Evolutionary conservation across 2,888 invertebrate species (phyloP).

Genomic region (Brachyptera risi): DNA sequence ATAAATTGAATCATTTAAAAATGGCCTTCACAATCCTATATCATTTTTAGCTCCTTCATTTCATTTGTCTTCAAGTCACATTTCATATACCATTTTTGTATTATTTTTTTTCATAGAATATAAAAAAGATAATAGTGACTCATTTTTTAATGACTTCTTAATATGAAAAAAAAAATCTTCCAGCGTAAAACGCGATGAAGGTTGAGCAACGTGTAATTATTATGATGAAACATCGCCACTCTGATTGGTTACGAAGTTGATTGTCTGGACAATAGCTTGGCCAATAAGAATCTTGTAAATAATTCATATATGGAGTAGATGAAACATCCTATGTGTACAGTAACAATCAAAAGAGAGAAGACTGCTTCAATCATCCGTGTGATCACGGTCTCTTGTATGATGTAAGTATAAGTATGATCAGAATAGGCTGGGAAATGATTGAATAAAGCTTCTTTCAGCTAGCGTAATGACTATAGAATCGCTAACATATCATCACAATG

Average conservation of each 20-base stretch:
- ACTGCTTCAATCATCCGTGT: no score
- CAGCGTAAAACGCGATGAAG: conserved; percentile 2
- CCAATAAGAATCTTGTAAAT: conserved; percentile 16
- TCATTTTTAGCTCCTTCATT: background rate
- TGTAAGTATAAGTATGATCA: no score
- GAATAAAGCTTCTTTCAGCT: no score
- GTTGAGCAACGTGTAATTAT: conserved; percentile 16
- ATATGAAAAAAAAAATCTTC: conserved; percentile 14
- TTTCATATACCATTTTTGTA: no score
- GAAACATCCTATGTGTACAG: background rate
- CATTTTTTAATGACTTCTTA: conserved; percentile 5
- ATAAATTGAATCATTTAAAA: background rate
- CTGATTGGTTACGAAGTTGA: conserved; percentile 10
- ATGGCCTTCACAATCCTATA: background rate
- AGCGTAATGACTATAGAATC: no score
- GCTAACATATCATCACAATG: no score
- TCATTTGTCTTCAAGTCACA: no score
- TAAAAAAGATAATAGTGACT: background rate
- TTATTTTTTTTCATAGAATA: no score
- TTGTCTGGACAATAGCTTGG: conserved; percentile 17
- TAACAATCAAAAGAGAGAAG: background rate
- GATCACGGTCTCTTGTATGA: no score
- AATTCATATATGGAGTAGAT: conserved; percentile 16
- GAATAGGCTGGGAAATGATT: no score
- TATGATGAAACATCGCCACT: background rate